A percentile compares a stretch with the other conserved stretches of the same genome.
Conservation (phyloP, 2,797 vertebrate species). For the Catamblyrhynchus diadema region DNA sequence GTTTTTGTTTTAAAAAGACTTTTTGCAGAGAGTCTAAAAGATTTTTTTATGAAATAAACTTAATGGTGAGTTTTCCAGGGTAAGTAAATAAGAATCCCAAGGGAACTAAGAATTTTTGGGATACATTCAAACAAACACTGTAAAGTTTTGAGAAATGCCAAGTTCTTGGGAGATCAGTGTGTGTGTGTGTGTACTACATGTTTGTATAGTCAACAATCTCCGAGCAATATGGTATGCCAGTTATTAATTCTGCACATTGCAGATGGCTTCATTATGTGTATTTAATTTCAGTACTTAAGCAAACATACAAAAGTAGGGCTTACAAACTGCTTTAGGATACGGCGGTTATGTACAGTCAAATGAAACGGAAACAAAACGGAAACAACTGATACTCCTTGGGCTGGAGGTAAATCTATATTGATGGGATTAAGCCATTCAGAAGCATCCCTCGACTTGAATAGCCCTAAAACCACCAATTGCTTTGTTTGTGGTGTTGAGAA, state of each 20-base stretch:
- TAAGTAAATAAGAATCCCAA: conserved; percentile 34
- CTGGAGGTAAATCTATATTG: conserved; percentile 54
- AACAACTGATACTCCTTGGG: conserved; percentile 32
- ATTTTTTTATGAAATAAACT: conserved; percentile 24
- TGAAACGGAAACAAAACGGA: conserved; percentile 15
- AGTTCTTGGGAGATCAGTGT: not conserved
- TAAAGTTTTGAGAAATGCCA: conserved; percentile 51
- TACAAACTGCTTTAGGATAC: conserved; percentile 48
- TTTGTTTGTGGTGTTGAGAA: conserved; percentile 35
- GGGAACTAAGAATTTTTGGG: conserved; percentile 52
- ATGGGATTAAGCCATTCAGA: conserved; percentile 43
- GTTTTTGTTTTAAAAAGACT: not conserved
- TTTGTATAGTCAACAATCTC: conserved; percentile 69
- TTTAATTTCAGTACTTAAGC: conserved; percentile 69
- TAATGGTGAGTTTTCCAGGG: conserved; percentile 38
- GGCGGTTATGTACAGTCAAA: conserved; percentile 8
- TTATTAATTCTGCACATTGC: conserved; percentile 68
- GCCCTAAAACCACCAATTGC: conserved; percentile 29
- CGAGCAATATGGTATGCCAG: conserved; percentile 67
- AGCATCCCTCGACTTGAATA: conserved; percentile 1
- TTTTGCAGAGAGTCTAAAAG: not conserved
- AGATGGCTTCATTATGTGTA: conserved; percentile 65
- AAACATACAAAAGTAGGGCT: conserved; percentile 57
- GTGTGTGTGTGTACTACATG: not conserved
- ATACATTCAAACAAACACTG: conserved; percentile 47